phyloP scores from a whole-genome alignment of 1,140 invertebrate species.

The Leptinotarsa defecta region DNA sequence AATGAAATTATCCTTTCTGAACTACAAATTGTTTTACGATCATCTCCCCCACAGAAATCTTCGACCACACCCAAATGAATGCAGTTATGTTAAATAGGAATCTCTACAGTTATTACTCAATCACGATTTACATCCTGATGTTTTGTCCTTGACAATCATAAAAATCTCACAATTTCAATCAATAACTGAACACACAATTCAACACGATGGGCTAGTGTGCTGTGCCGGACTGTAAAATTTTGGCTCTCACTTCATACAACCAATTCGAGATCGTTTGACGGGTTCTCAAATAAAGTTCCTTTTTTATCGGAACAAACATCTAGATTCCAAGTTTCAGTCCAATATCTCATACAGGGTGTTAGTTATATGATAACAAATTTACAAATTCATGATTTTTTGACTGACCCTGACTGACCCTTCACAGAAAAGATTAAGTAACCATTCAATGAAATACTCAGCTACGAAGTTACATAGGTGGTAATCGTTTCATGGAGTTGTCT shows the following conservation, averaged over 20 bases:
- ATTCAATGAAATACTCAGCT: too few species aligned
- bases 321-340: too few species aligned
- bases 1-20: not conserved
- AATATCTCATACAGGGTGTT: too few species aligned
- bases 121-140: slow-evolving; percentile 34
- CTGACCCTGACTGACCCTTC: too few species aligned
- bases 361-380: too few species aligned
- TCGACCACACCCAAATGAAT: slow-evolving; percentile 26
- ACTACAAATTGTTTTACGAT: slow-evolving; percentile 23
- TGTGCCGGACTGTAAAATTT: slow-evolving; percentile 3
- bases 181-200: slow-evolving; percentile 19
- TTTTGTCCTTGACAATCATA: slow-evolving; percentile 31
- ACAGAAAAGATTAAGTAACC: too few species aligned
- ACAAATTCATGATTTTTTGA: too few species aligned
- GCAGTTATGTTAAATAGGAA: slow-evolving; percentile 26
- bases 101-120: slow-evolving; percentile 31
- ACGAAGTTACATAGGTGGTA: too few species aligned
- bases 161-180: slow-evolving; percentile 30
- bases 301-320: too few species aligned
- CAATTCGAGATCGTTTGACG: too few species aligned
- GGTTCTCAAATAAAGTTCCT: too few species aligned
- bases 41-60: slow-evolving; percentile 22
- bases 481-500: too few species aligned
- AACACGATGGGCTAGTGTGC: not conserved
- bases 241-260: not conserved